These are phyloP conservation scores for Caenorhabditis panamensis DNA, from an alignment of 2,888 invertebrate genomes.

Conservation along the genomic window DNA sequence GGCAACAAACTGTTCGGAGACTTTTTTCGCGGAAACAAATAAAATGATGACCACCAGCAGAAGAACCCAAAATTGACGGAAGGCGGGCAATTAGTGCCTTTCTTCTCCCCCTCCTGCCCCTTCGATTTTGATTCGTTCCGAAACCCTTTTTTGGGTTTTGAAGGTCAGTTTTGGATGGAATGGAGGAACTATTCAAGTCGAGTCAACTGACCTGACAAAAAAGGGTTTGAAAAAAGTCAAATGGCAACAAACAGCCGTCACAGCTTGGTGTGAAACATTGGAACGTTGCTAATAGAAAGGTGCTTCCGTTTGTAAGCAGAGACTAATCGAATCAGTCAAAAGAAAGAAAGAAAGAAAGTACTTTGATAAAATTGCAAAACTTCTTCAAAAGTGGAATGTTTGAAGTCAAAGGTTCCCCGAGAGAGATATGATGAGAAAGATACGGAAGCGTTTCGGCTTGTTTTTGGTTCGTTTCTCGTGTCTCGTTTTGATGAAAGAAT, in stretches of 20 bases:
- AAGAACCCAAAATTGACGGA: constrained; percentile 9
- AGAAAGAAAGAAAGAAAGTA: no score
- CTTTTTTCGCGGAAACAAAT: constrained; percentile 2
- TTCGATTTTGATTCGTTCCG: constrained; percentile 29
- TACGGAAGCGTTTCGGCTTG: neutral
- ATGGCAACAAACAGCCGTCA: no score
- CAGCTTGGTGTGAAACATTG: no score
- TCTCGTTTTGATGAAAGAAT: neutral
- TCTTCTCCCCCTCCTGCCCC: neutral
- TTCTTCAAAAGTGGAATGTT: neutral
- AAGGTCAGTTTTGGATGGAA: constrained; percentile 12
- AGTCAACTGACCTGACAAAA: constrained; percentile 2
- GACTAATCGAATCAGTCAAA: neutral
- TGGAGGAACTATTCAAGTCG: constrained; percentile 4
- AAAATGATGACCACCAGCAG: constrained; percentile 5
- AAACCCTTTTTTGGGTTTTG: constrained; percentile 24
- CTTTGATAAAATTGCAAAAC: neutral
- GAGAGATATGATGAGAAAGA: neutral
- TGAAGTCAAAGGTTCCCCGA: neutral
- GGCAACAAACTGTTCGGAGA: neutral
- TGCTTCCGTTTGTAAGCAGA: no score
- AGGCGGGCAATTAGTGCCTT: constrained; percentile 14
- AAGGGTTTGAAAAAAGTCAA: neutral
- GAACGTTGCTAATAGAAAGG: no score
- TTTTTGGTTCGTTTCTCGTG: neutral